Evolutionary conservation across 2,113 vertebrate genomes (phyloP).

Genomic region (Podarcis cretensis): DNA sequence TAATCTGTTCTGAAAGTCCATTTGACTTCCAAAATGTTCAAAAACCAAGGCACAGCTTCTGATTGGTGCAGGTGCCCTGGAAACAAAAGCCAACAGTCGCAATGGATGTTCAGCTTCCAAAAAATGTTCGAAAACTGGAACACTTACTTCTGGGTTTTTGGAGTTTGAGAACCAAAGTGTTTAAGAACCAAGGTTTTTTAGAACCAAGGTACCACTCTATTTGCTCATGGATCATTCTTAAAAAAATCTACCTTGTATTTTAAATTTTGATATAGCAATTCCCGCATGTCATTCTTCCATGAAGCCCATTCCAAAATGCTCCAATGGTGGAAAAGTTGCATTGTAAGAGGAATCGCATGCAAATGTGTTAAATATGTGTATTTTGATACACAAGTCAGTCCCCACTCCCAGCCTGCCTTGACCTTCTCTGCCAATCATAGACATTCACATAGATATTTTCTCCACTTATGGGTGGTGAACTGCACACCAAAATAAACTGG

Average conservation of each 20-base stretch:
- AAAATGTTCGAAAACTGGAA: too few relatives aligned
- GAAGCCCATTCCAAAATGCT: neutral
- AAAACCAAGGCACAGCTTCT: too few relatives aligned
- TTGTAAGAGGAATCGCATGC: neutral
- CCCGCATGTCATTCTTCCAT: neutral
- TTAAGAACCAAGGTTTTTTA: too few relatives aligned
- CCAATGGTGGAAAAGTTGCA: neutral
- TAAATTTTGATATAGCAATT: neutral
- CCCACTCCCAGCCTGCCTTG: neutral
- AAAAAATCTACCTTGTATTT: neutral
- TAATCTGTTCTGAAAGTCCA: too few relatives aligned
- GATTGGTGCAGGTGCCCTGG: too few relatives aligned
- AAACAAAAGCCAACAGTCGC: too few relatives aligned
- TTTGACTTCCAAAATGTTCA: too few relatives aligned
- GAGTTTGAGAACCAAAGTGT: too few relatives aligned
- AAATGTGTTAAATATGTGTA: neutral
- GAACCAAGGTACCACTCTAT: too few relatives aligned
- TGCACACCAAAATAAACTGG: neutral
- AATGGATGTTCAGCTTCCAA: too few relatives aligned
- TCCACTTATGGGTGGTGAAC: neutral
- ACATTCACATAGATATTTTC: neutral
- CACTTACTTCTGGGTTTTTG: too few relatives aligned
- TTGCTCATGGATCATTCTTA: neutral
- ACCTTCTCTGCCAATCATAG: neutral
- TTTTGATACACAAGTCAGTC: neutral